phyloP scores from a whole-genome alignment of 2,113 vertebrate species.

The Cervus canadensis region DNA sequence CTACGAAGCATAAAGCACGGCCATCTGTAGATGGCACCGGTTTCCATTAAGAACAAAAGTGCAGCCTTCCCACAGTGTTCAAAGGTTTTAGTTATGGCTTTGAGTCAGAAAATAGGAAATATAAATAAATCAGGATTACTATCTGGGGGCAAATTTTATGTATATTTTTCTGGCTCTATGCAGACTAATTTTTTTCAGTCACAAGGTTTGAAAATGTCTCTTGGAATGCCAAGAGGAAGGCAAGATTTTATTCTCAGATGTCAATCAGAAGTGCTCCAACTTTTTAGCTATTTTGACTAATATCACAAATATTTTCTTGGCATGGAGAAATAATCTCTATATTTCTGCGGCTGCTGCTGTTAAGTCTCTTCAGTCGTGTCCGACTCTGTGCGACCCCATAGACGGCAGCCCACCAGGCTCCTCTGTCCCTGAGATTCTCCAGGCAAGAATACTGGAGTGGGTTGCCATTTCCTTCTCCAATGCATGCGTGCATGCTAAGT shows the following conservation, averaged over 20 bases:
- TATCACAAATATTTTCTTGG: conserved; percentile 66
- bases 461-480: not conserved
- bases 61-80: not conserved
- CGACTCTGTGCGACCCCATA: not conserved
- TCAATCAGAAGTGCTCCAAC: conserved; percentile 68
- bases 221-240: conserved; percentile 54
- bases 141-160: not conserved
- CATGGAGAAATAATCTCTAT: conserved; percentile 59
- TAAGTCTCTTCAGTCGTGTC: not conserved
- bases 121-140: not conserved
- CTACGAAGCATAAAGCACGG: not conserved
- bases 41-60: not conserved
- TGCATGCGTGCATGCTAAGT: not conserved
- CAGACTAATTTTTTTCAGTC: not conserved
- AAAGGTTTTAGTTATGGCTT: not conserved
- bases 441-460: not conserved
- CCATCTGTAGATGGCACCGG: not conserved
- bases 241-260: conserved; percentile 70
- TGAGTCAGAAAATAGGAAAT: not conserved
- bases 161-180: not conserved
- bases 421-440: not conserved
- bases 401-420: fast-evolving
- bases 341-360: not conserved
- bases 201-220: conserved; percentile 44
- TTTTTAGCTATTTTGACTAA: conserved; percentile 64